Evolutionary conservation across 2,113 vertebrate species (phyloP).

Genomic region (Labeo rohita): DNA sequence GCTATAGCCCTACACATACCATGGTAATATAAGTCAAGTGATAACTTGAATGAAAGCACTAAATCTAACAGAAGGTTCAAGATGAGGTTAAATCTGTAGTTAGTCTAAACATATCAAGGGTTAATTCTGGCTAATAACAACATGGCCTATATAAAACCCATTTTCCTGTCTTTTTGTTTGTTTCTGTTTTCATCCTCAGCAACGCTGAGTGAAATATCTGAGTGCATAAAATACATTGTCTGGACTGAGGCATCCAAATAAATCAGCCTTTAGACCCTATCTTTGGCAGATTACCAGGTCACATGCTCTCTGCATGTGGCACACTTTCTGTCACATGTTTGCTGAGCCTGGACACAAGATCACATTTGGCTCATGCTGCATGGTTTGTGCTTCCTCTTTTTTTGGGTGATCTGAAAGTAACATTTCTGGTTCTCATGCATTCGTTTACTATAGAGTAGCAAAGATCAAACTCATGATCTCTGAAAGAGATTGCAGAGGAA

Average conservation of each 20-base stretch:
- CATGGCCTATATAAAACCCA: background rate
- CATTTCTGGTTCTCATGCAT: background rate
- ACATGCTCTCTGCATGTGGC: constrained; percentile 63
- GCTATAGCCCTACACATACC: background rate
- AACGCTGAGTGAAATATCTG: background rate
- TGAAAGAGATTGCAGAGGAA: background rate
- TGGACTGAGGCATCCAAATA: constrained; percentile 54
- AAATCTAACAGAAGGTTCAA: background rate
- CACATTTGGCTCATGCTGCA: background rate
- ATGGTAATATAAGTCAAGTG: background rate
- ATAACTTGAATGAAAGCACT: background rate
- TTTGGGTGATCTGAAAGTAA: background rate
- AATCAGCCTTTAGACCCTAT: constrained; percentile 40
- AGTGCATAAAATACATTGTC: background rate
- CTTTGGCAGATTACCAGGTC: constrained; percentile 65
- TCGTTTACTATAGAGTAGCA: background rate
- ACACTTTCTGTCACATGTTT: constrained; percentile 66
- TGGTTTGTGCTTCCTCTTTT: background rate
- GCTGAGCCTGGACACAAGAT: background rate
- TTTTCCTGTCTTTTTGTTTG: background rate
- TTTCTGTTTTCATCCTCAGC: background rate
- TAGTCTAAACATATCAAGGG: background rate
- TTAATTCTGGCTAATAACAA: background rate
- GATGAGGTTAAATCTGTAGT: background rate
- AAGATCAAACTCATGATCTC: background rate